These are phyloP conservation scores for Brachionus rotundiformis DNA, from an alignment of 1,140 invertebrate genomes.

Conservation along the genomic window DNA sequence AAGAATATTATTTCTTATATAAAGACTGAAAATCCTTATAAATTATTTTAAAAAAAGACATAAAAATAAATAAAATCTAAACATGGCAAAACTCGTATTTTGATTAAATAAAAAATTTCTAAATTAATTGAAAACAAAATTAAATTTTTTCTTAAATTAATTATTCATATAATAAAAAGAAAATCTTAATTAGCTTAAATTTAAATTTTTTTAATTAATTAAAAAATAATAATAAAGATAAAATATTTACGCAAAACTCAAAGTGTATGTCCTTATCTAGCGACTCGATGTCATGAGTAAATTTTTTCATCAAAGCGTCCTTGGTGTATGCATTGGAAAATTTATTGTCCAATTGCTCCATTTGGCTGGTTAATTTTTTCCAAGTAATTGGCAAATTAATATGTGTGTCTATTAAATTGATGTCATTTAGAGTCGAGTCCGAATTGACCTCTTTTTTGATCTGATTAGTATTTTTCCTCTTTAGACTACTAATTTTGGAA, in stretches of 20 bases:
- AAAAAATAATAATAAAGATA: too few species aligned
- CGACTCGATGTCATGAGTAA: slow-evolving; percentile 1
- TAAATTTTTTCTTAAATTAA: too few species aligned
- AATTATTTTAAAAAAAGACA: too few species aligned
- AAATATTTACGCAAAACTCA: slow-evolving; percentile 31
- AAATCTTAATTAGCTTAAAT: too few species aligned
- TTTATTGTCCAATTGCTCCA: neutral
- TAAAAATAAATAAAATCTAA: too few species aligned
- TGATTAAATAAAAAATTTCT: too few species aligned
- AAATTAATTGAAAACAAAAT: too few species aligned
- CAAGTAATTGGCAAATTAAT: slow-evolving; percentile 35
- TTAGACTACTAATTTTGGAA: neutral
- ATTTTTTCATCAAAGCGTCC: neutral
- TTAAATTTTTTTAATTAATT: too few species aligned
- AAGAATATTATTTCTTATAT: too few species aligned
- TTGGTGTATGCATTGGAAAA: neutral
- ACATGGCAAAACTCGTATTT: too few species aligned
- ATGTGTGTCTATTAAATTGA: slow-evolving; percentile 33
- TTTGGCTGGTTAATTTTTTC: slow-evolving; percentile 14
- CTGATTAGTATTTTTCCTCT: neutral
- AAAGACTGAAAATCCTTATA: too few species aligned
- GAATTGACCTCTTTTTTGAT: neutral
- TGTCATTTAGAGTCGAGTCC: neutral
- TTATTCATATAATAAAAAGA: neutral
- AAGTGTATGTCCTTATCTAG: slow-evolving; percentile 42